Percentiles rank a stretch among this genome's conserved stretches.
phyloP scores from a whole-genome alignment of 2,797 vertebrate genomes.

The Siniperca scherzeri region DNA sequence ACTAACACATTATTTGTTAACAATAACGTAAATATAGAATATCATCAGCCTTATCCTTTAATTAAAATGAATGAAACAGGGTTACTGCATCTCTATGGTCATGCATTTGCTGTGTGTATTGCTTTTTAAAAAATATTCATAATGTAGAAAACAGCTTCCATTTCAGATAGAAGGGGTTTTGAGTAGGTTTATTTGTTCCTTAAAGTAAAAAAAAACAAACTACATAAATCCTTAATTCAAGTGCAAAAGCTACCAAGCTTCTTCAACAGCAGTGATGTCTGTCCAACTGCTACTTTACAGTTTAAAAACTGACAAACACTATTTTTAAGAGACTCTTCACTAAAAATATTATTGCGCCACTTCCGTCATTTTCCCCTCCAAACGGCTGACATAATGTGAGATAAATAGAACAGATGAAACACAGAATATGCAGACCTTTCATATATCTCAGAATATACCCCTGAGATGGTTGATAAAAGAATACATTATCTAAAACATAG shows the following conservation, averaged over 20 bases:
- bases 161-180: neutral
- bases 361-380: constrained; percentile 41
- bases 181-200: neutral
- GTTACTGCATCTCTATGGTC: neutral
- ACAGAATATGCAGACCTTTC: constrained; percentile 71
- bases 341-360: constrained; percentile 51
- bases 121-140: neutral
- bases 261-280: constrained; percentile 1
- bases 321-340: constrained; percentile 53
- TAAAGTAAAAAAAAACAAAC: neutral
- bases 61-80: neutral
- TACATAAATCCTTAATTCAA: constrained; percentile 16
- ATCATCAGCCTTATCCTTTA: neutral
- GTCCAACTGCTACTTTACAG: constrained; percentile 21
- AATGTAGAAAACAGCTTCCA: neutral
- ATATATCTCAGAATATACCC: constrained; percentile 77
- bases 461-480: constrained; percentile 88
- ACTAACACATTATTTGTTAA: neutral
- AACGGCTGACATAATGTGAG: constrained; percentile 60
- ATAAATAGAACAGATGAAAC: constrained; percentile 68
- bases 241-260: constrained; percentile 18
- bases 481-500: constrained; percentile 92
- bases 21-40: neutral
- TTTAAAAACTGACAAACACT: constrained; percentile 48
- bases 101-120: neutral